Evolutionary conservation across 1,140 invertebrate species (phyloP), one percentile per base, ranked within the genome.

Genomic region (Coenobita brevimanus): DNA sequence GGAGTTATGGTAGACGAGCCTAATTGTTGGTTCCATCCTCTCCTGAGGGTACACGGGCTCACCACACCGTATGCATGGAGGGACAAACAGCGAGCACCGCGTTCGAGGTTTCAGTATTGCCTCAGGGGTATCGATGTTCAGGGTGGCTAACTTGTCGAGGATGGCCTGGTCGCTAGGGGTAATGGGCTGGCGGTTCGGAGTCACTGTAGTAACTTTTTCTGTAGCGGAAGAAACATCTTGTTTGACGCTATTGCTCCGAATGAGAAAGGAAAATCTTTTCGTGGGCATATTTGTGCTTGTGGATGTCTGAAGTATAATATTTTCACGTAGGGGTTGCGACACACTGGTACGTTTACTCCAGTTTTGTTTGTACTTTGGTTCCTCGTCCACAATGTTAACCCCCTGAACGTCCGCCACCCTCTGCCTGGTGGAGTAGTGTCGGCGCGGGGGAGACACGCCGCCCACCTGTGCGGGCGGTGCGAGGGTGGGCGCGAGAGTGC

Each of bases 11-110:
- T 91, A 92, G 30, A 91, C 73, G 30, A 91, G 90, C 24, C 91
- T 92, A n/a, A 92, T 89, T 24, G 85, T 85, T 1, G 90, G 90
- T 41, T 92, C 91, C 0, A 92, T 69, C 54, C 87, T 80, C 85
- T 92, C 92, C 54, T 93, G 92, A 17, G 91, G 91, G 43, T 91
- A 91, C 3, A 91, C 91, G 8, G 91, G 91, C 57, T 91, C 89
- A 10, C 90, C 89, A 90, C 92, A 92, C 60, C 92, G 92, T 60
- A 91, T 83, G 75, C 91, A 92, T 50, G 92, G 92, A 0, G 92
- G 92, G 83, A 92, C 73, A 91, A 91, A 46, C 90, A 85, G 57
- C 33, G 84, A 80, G 43, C 46, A 50, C 36, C 64, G 27, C 54
- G 73, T 41, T 60, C 60, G n/a, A 33, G 79, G 73, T 41, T 83